These are phyloP conservation scores for Netelia virgata DNA, from an alignment of 2,888 invertebrate genomes.

Conservation along the genomic window DNA sequence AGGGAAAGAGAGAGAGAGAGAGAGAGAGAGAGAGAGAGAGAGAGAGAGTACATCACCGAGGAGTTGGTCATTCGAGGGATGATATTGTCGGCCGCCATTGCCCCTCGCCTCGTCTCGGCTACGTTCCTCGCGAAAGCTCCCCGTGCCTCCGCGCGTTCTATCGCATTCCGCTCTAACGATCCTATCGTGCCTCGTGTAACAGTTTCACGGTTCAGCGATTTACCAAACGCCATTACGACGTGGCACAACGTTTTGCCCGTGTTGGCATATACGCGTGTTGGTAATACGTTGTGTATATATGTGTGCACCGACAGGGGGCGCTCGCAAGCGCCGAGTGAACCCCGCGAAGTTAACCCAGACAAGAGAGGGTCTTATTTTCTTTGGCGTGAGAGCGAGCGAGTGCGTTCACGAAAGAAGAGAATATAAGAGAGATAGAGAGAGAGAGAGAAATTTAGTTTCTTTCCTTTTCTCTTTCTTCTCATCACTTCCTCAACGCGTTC, in stretches of 20 bases:
- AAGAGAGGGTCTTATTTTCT: slow-evolving; percentile 25
- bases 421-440: slow-evolving; percentile 17
- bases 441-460: slow-evolving; percentile 49
- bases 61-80: slow-evolving; percentile 64
- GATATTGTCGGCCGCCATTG: slow-evolving; percentile 8
- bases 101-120: not conserved
- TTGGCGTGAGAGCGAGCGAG: slow-evolving; percentile 49
- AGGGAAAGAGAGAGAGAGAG: not conserved
- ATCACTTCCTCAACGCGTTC: slow-evolving; percentile 56
- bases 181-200: slow-evolving; percentile 73
- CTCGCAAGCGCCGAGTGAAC: slow-evolving; percentile 12
- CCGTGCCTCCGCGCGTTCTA: slow-evolving; percentile 52
- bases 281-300: slow-evolving; percentile 2
- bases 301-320: slow-evolving; percentile 23
- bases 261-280: slow-evolving; percentile 41
- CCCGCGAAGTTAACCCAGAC: slow-evolving; percentile 57
- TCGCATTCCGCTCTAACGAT: slow-evolving; percentile 73
- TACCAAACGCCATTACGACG: slow-evolving; percentile 72
- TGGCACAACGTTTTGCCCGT: slow-evolving; percentile 51
- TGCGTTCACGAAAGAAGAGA: slow-evolving; percentile 28
- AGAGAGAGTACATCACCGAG: slow-evolving; percentile 16
- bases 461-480: slow-evolving; percentile 42
- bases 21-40: not conserved
- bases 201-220: slow-evolving; percentile 77
- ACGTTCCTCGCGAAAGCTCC: slow-evolving; percentile 46